Evolutionary conservation across 2,797 vertebrate species (phyloP).

Genomic region (Neoniphon sammara): DNA sequence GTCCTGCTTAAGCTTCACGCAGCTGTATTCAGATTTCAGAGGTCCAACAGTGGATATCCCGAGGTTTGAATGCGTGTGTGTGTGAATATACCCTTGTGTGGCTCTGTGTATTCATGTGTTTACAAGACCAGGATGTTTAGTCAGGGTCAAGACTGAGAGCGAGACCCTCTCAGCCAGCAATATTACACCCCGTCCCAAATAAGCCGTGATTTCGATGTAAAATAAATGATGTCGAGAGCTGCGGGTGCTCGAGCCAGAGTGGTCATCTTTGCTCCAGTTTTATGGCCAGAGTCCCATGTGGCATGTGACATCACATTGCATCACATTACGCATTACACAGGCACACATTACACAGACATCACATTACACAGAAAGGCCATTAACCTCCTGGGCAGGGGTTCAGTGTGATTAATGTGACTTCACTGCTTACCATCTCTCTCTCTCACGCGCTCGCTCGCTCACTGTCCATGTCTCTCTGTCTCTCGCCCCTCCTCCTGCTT

Average conservation of each 20-base stretch:
- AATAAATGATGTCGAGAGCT: background rate
- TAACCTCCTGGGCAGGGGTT: constrained; percentile 58
- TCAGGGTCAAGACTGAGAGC: no score
- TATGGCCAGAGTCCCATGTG: background rate
- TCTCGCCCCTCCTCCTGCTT: constrained; percentile 1
- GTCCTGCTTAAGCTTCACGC: background rate
- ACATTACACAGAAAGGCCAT: constrained; percentile 44
- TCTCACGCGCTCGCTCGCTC: background rate
- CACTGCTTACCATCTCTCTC: constrained; percentile 27
- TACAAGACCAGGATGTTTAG: no score
- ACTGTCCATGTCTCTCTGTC: background rate
- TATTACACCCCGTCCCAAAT: background rate
- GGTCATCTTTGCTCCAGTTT: background rate
- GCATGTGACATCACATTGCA: no score
- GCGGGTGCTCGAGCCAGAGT: background rate
- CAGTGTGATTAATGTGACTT: constrained; percentile 64
- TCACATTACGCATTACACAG: no score
- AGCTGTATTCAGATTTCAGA: background rate
- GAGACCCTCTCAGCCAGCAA: no score
- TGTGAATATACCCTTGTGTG: background rate
- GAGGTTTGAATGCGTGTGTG: background rate
- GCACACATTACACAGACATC: constrained; percentile 15
- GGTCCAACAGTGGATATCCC: background rate
- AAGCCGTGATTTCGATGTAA: background rate
- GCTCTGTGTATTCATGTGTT: background rate